Evolutionary conservation across 2,797 vertebrate genomes (phyloP).

Genomic region (Semotilus atromaculatus): DNA sequence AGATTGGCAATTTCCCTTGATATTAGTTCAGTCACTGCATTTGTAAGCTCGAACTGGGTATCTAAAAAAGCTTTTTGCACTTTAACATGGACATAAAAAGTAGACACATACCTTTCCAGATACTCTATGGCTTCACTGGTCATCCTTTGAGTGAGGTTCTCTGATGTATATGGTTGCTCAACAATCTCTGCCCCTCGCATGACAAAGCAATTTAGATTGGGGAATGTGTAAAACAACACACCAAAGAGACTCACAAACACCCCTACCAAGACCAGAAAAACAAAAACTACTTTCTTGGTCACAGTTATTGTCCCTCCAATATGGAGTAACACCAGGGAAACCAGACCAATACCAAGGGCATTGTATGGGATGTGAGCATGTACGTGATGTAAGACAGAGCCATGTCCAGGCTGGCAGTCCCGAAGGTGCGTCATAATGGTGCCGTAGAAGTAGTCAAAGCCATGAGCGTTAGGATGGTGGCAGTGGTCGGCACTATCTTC

Average conservation of each 20-base stretch:
- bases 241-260: neutral
- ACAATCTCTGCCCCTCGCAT: slow-evolving; percentile 79
- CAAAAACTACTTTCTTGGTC: slow-evolving; percentile 47
- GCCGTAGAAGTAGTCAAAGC: slow-evolving; percentile 89
- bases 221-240: slow-evolving; percentile 73
- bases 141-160: slow-evolving; percentile 86
- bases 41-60: neutral
- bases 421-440: slow-evolving; percentile 84
- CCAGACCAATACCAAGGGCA: slow-evolving; percentile 47
- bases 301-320: slow-evolving; percentile 63
- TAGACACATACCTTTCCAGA: slow-evolving; percentile 76
- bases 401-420: slow-evolving; percentile 84
- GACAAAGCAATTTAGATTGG: slow-evolving; percentile 87
- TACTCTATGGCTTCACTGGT: slow-evolving; percentile 80
- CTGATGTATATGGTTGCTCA: slow-evolving; percentile 83
- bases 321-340: slow-evolving; percentile 66
- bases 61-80: neutral
- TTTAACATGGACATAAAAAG: neutral
- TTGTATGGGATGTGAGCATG: slow-evolving; percentile 56
- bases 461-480: slow-evolving; percentile 88
- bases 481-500: slow-evolving; percentile 82
- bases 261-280: slow-evolving; percentile 41
- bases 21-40: neutral
- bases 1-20: neutral
- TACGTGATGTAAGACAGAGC: slow-evolving; percentile 75